Evolutionary conservation across 2,797 vertebrate genomes (phyloP).

Genomic region (Brachyrhaphis roseni): DNA sequence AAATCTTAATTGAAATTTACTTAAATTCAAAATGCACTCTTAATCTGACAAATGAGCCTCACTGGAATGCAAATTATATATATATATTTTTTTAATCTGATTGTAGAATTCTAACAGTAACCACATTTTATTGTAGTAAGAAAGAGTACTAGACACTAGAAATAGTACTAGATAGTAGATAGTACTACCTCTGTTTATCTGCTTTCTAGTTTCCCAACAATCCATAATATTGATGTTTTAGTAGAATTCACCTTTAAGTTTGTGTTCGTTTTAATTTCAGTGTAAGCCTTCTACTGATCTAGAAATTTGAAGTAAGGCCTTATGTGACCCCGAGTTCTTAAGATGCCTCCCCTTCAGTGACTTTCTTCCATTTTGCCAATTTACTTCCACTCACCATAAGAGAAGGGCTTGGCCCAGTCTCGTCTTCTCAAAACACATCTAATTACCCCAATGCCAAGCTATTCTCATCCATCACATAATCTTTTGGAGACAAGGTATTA

Average conservation of each 20-base stretch:
- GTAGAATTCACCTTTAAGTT: neutral
- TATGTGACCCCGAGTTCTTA: conserved; percentile 43
- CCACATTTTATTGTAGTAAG: neutral
- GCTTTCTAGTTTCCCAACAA: neutral
- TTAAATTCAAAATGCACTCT: neutral
- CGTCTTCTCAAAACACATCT: conserved; percentile 80
- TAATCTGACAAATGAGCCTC: neutral
- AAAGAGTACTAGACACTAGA: neutral
- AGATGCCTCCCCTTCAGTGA: conserved; percentile 41
- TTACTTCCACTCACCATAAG: conserved; percentile 69
- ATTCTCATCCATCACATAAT: conserved; percentile 88
- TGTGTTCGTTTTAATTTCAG: conserved; percentile 6
- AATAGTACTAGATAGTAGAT: neutral
- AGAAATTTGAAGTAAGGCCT: conserved; percentile 41
- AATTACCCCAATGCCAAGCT: conserved; percentile 86
- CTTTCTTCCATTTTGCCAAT: conserved; percentile 28
- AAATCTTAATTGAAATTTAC: no score
- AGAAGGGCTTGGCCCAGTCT: conserved; percentile 69
- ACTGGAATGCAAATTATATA: neutral
- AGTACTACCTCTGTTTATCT: neutral
- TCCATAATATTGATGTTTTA: neutral
- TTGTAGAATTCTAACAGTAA: neutral
- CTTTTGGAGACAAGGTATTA: conserved; percentile 87
- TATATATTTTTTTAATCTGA: neutral
- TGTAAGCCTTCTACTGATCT: conserved; percentile 15